phyloP scores from a whole-genome alignment of 2,113 vertebrate species.

The Spea bombifrons region DNA sequence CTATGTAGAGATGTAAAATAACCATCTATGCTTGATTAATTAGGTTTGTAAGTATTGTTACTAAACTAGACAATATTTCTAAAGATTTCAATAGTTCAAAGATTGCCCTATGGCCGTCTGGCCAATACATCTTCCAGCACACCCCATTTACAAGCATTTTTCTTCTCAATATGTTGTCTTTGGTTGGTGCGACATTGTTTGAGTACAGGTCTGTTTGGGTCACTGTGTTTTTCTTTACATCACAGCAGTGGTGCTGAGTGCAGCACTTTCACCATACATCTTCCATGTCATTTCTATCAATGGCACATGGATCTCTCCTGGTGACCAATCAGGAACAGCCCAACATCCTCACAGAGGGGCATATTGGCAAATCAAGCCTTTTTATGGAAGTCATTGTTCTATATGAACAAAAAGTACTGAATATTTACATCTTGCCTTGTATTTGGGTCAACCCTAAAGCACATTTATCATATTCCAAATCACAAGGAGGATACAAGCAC shows the following conservation, averaged over 20 bases:
- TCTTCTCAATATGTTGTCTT: constrained; percentile 80
- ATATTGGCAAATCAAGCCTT: constrained; percentile 73
- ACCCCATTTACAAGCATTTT: constrained; percentile 74
- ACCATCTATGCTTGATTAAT: constrained; percentile 80
- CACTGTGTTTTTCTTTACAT: constrained; percentile 72
- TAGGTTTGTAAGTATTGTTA: constrained; percentile 81
- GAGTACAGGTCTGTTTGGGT: constrained; percentile 73
- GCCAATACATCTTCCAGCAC: constrained; percentile 78
- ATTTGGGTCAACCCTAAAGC: constrained; percentile 66
- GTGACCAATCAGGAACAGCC: constrained; percentile 73
- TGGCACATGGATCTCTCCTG: constrained; percentile 74
- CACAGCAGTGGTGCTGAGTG: constrained; percentile 74
- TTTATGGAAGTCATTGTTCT: constrained; percentile 75
- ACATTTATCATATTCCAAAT: constrained; percentile 78
- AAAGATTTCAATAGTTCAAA: constrained; percentile 82
- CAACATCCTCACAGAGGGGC: constrained; percentile 63
- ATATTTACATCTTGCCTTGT: constrained; percentile 70
- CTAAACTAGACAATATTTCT: constrained; percentile 78
- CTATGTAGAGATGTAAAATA: constrained; percentile 70
- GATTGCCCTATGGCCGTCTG: constrained; percentile 74
- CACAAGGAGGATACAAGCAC: constrained; percentile 58
- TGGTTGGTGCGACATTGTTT: constrained; percentile 79
- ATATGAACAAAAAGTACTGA: constrained; percentile 73
- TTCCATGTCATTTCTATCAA: constrained; percentile 80
- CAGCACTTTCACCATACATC: constrained; percentile 77